Conservation (phyloP, 2,113 vertebrate species). For the Calidris pygmaea region DNA sequence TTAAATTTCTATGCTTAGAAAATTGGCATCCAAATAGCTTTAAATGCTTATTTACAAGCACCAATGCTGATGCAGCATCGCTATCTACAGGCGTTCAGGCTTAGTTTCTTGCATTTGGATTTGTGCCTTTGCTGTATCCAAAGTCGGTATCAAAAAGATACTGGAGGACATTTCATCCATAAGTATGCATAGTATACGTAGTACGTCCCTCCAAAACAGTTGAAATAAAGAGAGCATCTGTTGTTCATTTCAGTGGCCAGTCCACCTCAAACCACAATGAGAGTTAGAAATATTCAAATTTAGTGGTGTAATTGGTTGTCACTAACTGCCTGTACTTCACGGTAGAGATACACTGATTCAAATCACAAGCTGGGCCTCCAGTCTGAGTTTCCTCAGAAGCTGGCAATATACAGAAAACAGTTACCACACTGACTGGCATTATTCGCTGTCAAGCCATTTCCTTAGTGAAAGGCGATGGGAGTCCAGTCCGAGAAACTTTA, state of each 20-base stretch:
- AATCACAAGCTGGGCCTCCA: not conserved
- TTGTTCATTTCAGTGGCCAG: not conserved
- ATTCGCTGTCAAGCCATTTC: not conserved
- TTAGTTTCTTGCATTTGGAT: not conserved
- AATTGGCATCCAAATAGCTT: not conserved
- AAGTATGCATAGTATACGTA: not conserved
- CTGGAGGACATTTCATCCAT: not conserved
- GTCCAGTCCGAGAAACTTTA: not conserved
- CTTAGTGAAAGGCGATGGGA: not conserved
- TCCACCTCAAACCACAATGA: not conserved
- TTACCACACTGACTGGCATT: not conserved
- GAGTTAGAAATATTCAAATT: not conserved
- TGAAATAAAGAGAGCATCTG: not conserved
- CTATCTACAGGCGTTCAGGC: not conserved
- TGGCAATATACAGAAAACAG: not conserved
- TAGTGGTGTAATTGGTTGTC: not conserved
- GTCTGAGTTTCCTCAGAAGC: not conserved
- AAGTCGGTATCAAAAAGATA: not conserved
- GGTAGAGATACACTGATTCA: not conserved
- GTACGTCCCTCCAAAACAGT: not conserved
- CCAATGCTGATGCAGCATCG: not conserved
- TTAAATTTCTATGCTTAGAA: not conserved
- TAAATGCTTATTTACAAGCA: not conserved
- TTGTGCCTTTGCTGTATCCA: not conserved
- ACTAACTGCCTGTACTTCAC: not conserved